A percentile compares a stretch with the other conserved stretches of the same genome.
phyloP scores from a whole-genome alignment of 2,888 invertebrate species.

The Stenotaenia linearis region DNA sequence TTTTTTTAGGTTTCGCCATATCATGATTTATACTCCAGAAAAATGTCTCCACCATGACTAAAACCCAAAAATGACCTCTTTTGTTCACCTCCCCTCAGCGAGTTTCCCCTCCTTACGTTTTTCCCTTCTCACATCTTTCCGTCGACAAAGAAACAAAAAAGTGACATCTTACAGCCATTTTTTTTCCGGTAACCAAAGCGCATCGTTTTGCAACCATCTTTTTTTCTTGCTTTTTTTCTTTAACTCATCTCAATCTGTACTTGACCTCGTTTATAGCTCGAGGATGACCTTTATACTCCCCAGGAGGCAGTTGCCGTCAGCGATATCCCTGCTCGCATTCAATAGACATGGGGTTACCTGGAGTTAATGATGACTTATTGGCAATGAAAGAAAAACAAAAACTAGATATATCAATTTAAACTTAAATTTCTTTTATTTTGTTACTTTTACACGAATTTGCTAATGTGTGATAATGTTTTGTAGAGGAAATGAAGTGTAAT shows the following conservation, averaged over 20 bases:
- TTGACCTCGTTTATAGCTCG: neutral
- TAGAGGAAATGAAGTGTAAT: neutral
- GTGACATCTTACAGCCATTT: conserved; percentile 5
- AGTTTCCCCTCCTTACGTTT: neutral
- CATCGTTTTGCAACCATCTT: conserved; percentile 7
- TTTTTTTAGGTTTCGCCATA: neutral
- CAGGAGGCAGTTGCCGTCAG: conserved; percentile 1
- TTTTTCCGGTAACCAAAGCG: neutral
- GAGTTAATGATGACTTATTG: neutral
- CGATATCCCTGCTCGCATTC: neutral
- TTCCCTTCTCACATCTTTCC: neutral
- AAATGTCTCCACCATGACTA: neutral
- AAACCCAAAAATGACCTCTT: neutral
- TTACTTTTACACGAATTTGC: neutral
- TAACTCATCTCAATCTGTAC: neutral
- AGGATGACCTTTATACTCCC: conserved; percentile 2
- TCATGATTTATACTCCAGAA: neutral
- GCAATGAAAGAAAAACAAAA: neutral
- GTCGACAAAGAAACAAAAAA: conserved; percentile 1
- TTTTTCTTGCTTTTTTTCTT: neutral
- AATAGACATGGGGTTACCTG: neutral
- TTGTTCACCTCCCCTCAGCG: neutral
- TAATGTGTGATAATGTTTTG: neutral
- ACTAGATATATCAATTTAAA: neutral
- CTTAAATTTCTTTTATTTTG: neutral